phyloP scores from a whole-genome alignment of 2,797 vertebrate species.

The Hafferia zeledoni region DNA sequence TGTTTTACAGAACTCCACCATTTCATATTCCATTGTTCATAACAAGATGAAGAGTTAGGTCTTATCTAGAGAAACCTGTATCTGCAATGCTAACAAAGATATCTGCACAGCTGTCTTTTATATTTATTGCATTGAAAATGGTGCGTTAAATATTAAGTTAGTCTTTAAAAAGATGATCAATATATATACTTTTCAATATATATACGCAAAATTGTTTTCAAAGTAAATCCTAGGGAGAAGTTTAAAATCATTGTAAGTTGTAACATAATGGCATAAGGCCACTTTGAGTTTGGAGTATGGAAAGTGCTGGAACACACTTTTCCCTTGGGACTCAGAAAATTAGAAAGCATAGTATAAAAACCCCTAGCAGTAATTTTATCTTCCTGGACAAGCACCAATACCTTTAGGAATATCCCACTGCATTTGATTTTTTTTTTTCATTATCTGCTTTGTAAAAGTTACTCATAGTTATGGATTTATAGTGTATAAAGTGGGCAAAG shows the following conservation, averaged over 20 bases:
- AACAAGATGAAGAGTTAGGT: not conserved
- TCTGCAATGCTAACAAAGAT: not conserved
- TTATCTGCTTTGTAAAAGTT: not conserved
- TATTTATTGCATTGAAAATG: not conserved
- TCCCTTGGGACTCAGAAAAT: not conserved
- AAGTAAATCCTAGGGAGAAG: not conserved
- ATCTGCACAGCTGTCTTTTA: not conserved
- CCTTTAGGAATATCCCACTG: not conserved
- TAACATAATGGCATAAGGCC: not conserved
- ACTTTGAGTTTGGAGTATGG: not conserved
- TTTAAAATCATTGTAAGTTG: not conserved
- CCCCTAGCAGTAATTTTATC: not conserved
- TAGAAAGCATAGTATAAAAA: not conserved
- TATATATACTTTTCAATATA: not conserved
- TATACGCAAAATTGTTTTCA: not conserved
- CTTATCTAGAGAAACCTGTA: not conserved
- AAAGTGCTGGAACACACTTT: not conserved
- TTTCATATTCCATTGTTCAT: not conserved
- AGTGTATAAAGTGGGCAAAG: not conserved
- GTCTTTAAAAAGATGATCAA: not conserved
- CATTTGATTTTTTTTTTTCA: not conserved
- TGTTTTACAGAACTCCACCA: rapidly evolving
- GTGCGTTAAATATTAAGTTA: not conserved
- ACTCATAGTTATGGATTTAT: not conserved
- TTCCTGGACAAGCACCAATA: not conserved